A percentile compares a stretch with the other conserved stretches of the same genome.
These are phyloP conservation scores for Oxycera nigricornis DNA, from an alignment of 2,888 invertebrate species.

Conservation along the genomic window DNA sequence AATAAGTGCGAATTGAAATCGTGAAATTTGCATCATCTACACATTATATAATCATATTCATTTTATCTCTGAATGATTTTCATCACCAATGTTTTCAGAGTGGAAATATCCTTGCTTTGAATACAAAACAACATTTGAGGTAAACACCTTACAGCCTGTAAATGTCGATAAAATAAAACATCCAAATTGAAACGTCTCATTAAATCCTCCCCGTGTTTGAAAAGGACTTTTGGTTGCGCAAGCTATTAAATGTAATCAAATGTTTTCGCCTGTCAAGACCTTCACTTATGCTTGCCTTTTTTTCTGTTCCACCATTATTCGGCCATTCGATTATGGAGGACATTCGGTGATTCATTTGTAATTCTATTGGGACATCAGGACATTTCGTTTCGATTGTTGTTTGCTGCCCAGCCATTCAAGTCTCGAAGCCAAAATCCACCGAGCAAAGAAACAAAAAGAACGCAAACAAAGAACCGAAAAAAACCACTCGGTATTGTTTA, in stretches of 20 bases:
- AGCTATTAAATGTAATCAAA: slow-evolving; percentile 22
- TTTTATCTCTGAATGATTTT: too few relatives aligned
- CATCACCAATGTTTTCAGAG: too few relatives aligned
- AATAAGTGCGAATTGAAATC: too few relatives aligned
- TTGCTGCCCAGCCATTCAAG: slow-evolving; percentile 16
- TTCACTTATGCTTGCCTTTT: not conserved
- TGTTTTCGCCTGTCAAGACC: not conserved
- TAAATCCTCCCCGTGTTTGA: slow-evolving; percentile 29
- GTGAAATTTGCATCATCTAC: too few relatives aligned
- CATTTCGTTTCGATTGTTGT: slow-evolving; percentile 37
- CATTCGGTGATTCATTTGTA: slow-evolving; percentile 31
- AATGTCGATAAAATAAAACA: not conserved
- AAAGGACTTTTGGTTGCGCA: not conserved
- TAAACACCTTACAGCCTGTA: too few relatives aligned
- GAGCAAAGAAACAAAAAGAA: slow-evolving; percentile 15
- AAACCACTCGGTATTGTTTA: slow-evolving; percentile 29
- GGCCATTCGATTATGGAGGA: slow-evolving; percentile 34
- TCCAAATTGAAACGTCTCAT: slow-evolving; percentile 24
- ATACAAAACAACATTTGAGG: slow-evolving; percentile 20
- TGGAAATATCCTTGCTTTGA: slow-evolving; percentile 17
- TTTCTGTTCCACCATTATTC: not conserved
- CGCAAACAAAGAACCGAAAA: slow-evolving; percentile 18
- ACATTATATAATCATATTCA: too few relatives aligned
- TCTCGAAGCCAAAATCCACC: slow-evolving; percentile 22
- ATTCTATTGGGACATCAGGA: slow-evolving; percentile 33